Evolutionary conservation across 1,140 invertebrate genomes (phyloP).

Genomic region (Lasaia peninsularis): DNA sequence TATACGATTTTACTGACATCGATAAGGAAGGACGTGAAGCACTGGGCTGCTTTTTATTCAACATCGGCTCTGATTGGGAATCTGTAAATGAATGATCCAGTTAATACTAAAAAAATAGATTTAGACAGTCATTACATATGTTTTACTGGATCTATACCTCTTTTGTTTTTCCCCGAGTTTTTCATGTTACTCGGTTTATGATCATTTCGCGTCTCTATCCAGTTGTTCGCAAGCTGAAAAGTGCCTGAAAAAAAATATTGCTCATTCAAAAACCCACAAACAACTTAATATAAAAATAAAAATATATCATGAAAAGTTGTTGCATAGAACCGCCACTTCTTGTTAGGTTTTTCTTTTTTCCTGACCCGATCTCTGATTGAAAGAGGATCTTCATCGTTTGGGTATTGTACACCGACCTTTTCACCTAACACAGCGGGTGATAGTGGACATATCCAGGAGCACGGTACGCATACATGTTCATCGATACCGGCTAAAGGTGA

Average conservation of each 20-base stretch:
- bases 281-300: not conserved
- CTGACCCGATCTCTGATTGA: not conserved
- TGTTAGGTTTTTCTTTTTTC: not conserved
- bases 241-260: not conserved
- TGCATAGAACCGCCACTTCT: no score
- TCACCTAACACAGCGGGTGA: not conserved
- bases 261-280: not conserved
- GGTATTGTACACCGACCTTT: not conserved
- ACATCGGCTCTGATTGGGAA: not conserved
- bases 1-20: not conserved
- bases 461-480: not conserved
- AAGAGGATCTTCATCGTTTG: not conserved
- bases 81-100: slow-evolving; percentile 2
- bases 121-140: not conserved
- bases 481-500: not conserved
- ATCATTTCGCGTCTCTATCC: not conserved
- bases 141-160: not conserved
- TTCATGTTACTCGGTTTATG: not conserved
- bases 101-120: not conserved
- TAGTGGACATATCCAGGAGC: not conserved
- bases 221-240: not conserved
- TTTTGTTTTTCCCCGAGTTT: not conserved
- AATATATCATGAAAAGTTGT: no score
- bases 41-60: slow-evolving; percentile 1
- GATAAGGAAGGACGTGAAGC: not conserved